Evolutionary conservation across 2,113 vertebrate genomes (phyloP).

Genomic region (Elgaria multicarinata): DNA sequence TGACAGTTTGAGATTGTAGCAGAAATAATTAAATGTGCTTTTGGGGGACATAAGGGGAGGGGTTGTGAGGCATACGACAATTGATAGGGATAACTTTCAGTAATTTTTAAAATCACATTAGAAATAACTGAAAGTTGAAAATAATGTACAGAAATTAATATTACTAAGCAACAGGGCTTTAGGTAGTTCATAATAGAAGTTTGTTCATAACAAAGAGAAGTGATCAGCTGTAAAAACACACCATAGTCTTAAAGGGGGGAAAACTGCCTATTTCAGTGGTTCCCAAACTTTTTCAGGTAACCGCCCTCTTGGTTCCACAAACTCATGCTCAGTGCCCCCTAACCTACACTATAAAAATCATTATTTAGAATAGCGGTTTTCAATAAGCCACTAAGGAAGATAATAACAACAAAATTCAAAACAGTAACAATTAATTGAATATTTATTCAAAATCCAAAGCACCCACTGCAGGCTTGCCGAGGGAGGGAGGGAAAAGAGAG

Average conservation of each 20-base stretch:
- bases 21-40: background rate
- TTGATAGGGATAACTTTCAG: background rate
- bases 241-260: background rate
- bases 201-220: background rate
- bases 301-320: too few species aligned
- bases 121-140: slow-evolving; percentile 4
- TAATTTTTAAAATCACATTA: background rate
- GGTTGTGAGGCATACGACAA: background rate
- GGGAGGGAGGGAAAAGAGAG: too few species aligned
- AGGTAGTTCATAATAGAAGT: background rate
- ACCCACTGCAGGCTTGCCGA: too few species aligned
- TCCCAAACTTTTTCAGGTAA: too few species aligned
- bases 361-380: too few species aligned
- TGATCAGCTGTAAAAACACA: background rate
- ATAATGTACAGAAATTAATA: background rate
- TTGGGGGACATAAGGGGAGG: background rate
- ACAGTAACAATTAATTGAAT: too few species aligned
- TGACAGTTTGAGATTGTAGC: background rate
- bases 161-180: background rate
- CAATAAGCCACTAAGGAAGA: too few species aligned
- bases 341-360: too few species aligned
- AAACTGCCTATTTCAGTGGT: too few species aligned
- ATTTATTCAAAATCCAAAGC: too few species aligned
- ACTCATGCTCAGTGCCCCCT: too few species aligned
- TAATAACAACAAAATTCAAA: too few species aligned